phyloP scores from a whole-genome alignment of 2,797 vertebrate genomes.

The Pangasius larnaudii region DNA sequence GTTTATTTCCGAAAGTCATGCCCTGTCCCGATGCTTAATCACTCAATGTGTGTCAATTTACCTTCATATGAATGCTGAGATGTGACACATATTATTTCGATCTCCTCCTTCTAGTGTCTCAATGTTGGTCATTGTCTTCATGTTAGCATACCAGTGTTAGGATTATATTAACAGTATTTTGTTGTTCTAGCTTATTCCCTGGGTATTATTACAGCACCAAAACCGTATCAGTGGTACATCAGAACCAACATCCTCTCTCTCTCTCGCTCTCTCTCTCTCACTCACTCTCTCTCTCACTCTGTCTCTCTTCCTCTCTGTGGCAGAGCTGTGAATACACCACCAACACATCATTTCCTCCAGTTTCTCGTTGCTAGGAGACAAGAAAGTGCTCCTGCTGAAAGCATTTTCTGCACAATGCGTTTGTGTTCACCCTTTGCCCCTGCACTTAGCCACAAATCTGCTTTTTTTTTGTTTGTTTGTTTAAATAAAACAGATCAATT shows the following conservation, averaged over 20 bases:
- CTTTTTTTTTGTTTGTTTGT: not conserved
- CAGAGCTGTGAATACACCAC: constrained; percentile 16
- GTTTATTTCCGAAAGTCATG: not conserved
- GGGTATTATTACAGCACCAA: constrained; percentile 42
- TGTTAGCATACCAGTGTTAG: not conserved
- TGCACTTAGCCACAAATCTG: not conserved
- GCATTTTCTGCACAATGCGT: constrained; percentile 24
- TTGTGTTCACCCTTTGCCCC: not conserved
- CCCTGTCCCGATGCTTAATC: not conserved
- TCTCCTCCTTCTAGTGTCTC: not conserved
- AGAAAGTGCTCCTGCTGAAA: constrained; percentile 20
- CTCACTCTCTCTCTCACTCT: not conserved
- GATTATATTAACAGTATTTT: constrained; percentile 18
- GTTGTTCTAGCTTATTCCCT: constrained; percentile 42
- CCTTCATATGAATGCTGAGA: not conserved
- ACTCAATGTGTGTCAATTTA: not conserved
- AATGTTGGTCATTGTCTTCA: not conserved
- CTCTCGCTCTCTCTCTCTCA: not conserved
- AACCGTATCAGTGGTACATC: constrained; percentile 26
- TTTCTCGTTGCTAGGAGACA: constrained; percentile 57
- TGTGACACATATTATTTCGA: not conserved
- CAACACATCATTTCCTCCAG: constrained; percentile 21
- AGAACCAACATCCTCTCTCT: constrained; percentile 20
- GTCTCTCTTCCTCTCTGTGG: not conserved
- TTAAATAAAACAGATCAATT: not conserved